Percentiles rank a stretch among this genome's conserved stretches.
Evolutionary conservation across 2,797 vertebrate species (phyloP).

Genomic region (Manis javanica): DNA sequence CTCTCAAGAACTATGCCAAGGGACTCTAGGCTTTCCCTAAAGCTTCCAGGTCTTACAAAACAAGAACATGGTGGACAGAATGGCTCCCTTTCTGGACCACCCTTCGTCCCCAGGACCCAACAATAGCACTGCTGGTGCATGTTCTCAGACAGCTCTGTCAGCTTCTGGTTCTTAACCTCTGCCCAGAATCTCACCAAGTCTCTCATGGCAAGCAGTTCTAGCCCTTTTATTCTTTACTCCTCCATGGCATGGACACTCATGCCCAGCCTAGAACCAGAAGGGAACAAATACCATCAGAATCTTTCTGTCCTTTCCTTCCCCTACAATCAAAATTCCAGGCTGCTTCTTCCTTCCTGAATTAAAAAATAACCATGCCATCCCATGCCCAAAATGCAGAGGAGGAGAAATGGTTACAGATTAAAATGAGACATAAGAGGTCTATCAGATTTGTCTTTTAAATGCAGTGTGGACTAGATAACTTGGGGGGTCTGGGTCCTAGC

Average conservation of each 20-base stretch:
- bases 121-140: no score
- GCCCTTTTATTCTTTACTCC: background rate
- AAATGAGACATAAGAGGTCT: background rate
- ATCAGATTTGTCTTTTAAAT: background rate
- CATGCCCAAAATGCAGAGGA: background rate
- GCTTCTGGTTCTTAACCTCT: background rate
- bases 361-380: background rate
- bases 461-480: background rate
- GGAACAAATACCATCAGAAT: background rate
- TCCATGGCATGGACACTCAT: background rate
- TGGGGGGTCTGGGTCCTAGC: background rate
- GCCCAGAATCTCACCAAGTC: background rate
- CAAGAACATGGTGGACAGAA: background rate
- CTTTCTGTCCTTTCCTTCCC: background rate
- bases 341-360: background rate
- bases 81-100: background rate
- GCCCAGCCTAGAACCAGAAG: background rate
- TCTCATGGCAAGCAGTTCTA: background rate
- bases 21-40: background rate
- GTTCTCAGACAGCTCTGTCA: background rate
- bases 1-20: background rate
- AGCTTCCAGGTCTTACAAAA: no score
- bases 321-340: background rate
- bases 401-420: background rate
- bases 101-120: background rate